Base-by-base conservation (phyloP, 2,888 invertebrate genomes). In the Morpho helenor region DNA sequence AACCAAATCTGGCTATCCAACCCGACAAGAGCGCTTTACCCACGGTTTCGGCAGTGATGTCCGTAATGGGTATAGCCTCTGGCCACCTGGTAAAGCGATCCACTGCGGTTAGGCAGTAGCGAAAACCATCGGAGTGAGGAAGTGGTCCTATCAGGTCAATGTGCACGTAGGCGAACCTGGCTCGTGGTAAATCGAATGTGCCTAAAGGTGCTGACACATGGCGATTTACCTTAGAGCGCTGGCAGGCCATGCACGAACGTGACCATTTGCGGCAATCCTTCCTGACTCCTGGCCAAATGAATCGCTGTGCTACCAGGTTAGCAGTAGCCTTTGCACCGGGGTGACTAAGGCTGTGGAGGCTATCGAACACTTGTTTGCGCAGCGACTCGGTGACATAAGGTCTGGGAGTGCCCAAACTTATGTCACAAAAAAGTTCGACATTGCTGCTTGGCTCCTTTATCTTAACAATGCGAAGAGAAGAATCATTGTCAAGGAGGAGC, bases 201-300 rank as follows among this genome's bases (percentile, higher is more conserved):
- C 42, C 42, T 42, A 42, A 8, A 8, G 42, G 42, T 8, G 42
- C 7, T 2, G 42, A 8, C 7, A 42, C 2, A 66, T 75, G 82
- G 8, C 77, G 62, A 0, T 57, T 46, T 0, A 81, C 59, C 54
- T 84, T 84, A 0, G 64, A 46, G 3, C 64, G 62, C 54, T 84
- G 83, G 48, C 82, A 83, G 1, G 59, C 46, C 5, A 70, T 46
- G 55, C 80, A 80, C 2, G 62, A 49, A 4, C 64, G 66, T 1
- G 74, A 65, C 80, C 79, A 82, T 0, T 61, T 47, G 0, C 70
- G 53, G 53, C 72, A 74, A 52, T 84, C 78, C 7, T 60, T 63
- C 0, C 74, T 69, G 0, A 84, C 68, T 1, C 67, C 66, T 0
- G 79, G 80, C 82, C 82, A 83, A 0, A 83, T 74, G 48, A 69